Evolutionary conservation across 1,140 invertebrate species (phyloP).

Genomic region (Hycleus phaleratus): DNA sequence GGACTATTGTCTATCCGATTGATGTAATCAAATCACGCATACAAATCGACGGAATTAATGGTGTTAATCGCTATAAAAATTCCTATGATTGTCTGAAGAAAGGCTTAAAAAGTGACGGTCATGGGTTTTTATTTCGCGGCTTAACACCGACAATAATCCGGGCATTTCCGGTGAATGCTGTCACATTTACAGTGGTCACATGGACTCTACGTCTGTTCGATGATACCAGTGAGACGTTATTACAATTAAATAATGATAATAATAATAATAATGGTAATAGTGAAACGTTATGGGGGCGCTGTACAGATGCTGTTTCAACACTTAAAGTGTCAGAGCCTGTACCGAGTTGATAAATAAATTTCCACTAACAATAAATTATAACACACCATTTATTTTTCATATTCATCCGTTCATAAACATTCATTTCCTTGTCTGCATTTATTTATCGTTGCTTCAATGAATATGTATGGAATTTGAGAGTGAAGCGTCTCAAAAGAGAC

Average conservation of each 20-base stretch:
- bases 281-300: conserved; percentile 10
- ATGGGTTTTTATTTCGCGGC: conserved; percentile 58
- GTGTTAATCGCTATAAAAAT: conserved; percentile 52
- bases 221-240: background rate
- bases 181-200: conserved; percentile 78
- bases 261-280: background rate
- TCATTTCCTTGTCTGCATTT: too few species aligned
- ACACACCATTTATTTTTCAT: too few species aligned
- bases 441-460: too few species aligned
- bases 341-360: conserved; percentile 1
- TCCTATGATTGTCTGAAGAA: conserved; percentile 62
- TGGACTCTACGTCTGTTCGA: conserved; percentile 53
- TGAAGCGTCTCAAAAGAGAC: too few species aligned
- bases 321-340: conserved; percentile 13
- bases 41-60: conserved; percentile 62
- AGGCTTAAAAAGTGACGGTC: conserved; percentile 62
- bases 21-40: conserved; percentile 85
- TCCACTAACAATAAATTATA: too few species aligned
- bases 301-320: conserved; percentile 11
- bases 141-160: conserved; percentile 69
- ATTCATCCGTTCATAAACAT: too few species aligned
- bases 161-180: conserved; percentile 89
- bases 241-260: background rate
- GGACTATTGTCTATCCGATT: conserved; percentile 78
- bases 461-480: too few species aligned